Conservation (phyloP, 2,797 vertebrate species). For the Astyanax mexicanus region DNA sequence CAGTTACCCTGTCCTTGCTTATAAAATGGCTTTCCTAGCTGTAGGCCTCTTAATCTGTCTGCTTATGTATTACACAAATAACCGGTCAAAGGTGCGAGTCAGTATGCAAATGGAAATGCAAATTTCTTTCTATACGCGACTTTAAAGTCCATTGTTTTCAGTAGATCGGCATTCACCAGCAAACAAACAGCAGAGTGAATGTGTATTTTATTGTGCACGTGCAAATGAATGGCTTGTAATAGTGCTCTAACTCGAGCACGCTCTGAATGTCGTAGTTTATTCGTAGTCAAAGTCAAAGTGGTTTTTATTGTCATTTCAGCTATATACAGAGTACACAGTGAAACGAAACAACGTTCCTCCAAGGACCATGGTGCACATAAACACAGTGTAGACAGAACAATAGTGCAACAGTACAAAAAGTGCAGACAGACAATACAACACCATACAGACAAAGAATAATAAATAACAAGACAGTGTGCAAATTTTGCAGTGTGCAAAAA, state of each 20-base stretch:
- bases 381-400: no score
- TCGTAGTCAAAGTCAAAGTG: no score
- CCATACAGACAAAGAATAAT: no score
- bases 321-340: no score
- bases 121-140: constrained; percentile 2
- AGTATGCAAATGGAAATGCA: constrained; percentile 23
- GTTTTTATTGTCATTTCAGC: no score
- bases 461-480: no score
- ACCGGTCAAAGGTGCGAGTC: neutral
- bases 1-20: neutral
- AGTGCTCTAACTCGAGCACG: constrained; percentile 3
- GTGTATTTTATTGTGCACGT: constrained; percentile 11
- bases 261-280: constrained; percentile 2
- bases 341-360: no score
- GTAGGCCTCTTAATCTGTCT: neutral
- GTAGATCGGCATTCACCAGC: neutral
- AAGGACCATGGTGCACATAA: no score
- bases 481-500: no score
- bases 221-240: constrained; percentile 22
- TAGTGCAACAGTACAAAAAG: no score
- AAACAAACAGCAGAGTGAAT: constrained; percentile 25
- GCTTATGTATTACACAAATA: neutral
- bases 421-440: no score
- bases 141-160: constrained; percentile 21
- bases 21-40: neutral